Evolutionary conservation across 1,140 invertebrate species (phyloP).

Genomic region (Parasteatoda tepidariorum): DNA sequence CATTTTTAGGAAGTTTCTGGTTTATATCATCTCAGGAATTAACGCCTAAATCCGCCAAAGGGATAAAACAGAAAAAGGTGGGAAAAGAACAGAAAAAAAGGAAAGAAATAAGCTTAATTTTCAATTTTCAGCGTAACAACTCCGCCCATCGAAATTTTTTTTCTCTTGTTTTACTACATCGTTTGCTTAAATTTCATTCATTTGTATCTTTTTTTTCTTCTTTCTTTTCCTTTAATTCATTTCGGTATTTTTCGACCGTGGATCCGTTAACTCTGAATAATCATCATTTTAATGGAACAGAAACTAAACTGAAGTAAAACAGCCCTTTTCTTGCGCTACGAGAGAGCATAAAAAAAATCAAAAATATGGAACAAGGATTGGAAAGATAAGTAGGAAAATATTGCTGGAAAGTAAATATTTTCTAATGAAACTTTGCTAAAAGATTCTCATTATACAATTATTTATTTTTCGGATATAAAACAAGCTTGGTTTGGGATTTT

Average conservation of each 20-base stretch:
- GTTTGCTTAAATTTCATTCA: slow-evolving; percentile 29
- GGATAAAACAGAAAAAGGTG: background rate
- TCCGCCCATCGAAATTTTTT: slow-evolving; percentile 24
- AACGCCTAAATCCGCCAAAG: background rate
- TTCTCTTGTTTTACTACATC: background rate
- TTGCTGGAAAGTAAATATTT: background rate
- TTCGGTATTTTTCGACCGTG: background rate
- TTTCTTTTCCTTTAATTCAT: slow-evolving; percentile 11
- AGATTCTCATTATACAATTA: too few species aligned
- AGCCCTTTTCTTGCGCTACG: background rate
- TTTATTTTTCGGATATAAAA: too few species aligned
- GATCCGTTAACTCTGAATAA: slow-evolving; percentile 38
- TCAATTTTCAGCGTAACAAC: slow-evolving; percentile 32
- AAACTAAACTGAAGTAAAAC: slow-evolving; percentile 5
- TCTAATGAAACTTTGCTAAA: too few species aligned
- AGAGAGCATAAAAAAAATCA: too few species aligned
- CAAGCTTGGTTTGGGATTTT: too few species aligned
- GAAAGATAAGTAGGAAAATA: background rate
- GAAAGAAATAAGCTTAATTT: slow-evolving; percentile 13
- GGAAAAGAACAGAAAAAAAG: background rate
- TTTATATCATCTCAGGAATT: slow-evolving; percentile 40
- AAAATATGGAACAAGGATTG: background rate
- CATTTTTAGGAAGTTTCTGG: slow-evolving; percentile 55
- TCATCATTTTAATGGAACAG: slow-evolving; percentile 49
- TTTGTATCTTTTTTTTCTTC: background rate